phyloP scores from a whole-genome alignment of 2,113 vertebrate species.

The Daubentonia madagascariensis region DNA sequence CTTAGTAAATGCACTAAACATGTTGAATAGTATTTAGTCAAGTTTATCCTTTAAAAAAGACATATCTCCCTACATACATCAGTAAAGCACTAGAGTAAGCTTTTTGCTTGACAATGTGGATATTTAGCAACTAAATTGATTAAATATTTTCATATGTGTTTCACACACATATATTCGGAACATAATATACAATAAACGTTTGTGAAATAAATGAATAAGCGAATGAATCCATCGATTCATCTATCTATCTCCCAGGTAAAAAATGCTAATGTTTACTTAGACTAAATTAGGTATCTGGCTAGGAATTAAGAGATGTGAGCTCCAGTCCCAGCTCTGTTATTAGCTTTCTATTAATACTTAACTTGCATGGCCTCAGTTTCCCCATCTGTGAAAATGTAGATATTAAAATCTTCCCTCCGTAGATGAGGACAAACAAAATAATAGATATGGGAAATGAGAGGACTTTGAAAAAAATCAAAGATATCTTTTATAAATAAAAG shows the following conservation, averaged over 20 bases:
- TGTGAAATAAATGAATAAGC: background rate
- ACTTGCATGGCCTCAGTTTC: background rate
- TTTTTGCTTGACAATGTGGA: background rate
- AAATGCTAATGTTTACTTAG: background rate
- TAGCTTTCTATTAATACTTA: background rate
- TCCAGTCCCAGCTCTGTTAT: background rate
- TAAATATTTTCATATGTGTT: background rate
- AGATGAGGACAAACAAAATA: background rate
- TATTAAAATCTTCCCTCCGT: background rate
- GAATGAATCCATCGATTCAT: background rate
- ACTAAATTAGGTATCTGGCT: background rate
- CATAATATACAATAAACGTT: background rate
- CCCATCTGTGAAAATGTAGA: background rate
- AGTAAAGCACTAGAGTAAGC: background rate
- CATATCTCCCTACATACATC: background rate
- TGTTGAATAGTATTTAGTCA: background rate
- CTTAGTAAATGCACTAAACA: background rate
- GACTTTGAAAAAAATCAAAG: background rate
- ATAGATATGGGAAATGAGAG: background rate
- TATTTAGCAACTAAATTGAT: background rate
- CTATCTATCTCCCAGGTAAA: background rate
- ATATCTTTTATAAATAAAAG: constrained; percentile 23
- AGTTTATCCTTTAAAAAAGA: background rate
- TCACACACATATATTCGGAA: background rate
- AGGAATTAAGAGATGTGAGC: background rate